Base-by-base conservation (phyloP, 2,888 invertebrate species). In the Drosophila subsilvestris region DNA sequence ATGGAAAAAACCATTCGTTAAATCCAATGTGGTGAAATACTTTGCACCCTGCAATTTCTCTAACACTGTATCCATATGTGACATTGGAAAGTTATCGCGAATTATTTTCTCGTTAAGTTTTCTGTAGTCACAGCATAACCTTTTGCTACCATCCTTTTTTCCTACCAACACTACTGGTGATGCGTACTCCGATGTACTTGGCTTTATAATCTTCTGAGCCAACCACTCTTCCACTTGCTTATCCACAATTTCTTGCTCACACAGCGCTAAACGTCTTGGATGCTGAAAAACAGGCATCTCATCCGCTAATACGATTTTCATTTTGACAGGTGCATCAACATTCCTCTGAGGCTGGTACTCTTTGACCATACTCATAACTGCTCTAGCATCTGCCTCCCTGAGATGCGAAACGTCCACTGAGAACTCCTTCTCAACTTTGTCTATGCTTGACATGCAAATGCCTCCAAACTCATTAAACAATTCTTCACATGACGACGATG, bases 1-100 rank as follows among this genome's bases (percentile, higher is more conserved):
- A 22, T 53, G 58, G 42, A 63, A 61, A 44, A 51, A 58, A 12
- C 51, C 27, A 47, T 63, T 63, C 1, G 56, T 51, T 17, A 63
- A 56, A 10, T 55, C 45, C 2, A 63, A 12, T 3, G 57, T 57
- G 2, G 45, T 47, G 7, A 57, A 32, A 47, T 18, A 1, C 17
- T 37, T 9, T 57, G 12, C 47, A 32, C 63, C 56, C 17, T 63
- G 50, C 3, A 56, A 25, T 3, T 50, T 57, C 18, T 51, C 27
- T 4, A 57, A 10, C 7, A 63, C 63, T 2, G 49, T 17, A 10
- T 63, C 45, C 50, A 63, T 58, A 1, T 59, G 37, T 3, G 43
- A 27, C 20, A 59, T 59, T 17, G 29, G 32, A 17, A 65, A 48
- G 14, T 43, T 65, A 32, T 65, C 59, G n/a, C 58, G 25, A 25